These are phyloP conservation scores for Hormaphis cornu DNA, from an alignment of 1,140 invertebrate genomes.

Conservation along the genomic window DNA sequence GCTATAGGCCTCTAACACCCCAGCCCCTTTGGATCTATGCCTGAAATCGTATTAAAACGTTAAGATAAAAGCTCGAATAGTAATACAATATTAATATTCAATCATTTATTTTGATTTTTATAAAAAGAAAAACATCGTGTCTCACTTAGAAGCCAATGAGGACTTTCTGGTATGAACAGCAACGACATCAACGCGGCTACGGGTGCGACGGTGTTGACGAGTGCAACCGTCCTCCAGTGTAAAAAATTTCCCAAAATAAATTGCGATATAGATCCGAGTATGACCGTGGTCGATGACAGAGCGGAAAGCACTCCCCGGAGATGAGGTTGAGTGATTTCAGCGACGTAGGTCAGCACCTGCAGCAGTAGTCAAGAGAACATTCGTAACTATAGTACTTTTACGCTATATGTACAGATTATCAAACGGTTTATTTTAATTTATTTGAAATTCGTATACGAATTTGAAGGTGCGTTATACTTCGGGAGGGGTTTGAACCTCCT, in stretches of 20 bases:
- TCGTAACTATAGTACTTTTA: not conserved
- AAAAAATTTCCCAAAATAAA: conserved; percentile 53
- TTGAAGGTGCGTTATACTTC: no score
- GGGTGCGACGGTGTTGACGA: conserved; percentile 57
- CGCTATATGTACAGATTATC: not conserved
- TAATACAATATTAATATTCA: not conserved
- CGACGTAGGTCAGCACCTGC: conserved; percentile 66
- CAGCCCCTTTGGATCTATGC: no score
- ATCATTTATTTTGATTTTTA: not conserved
- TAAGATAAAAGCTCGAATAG: not conserved
- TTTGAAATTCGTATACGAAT: not conserved
- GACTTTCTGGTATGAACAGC: conserved; percentile 64
- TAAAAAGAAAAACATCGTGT: not conserved
- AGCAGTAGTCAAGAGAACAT: conserved; percentile 48
- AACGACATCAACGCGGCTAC: conserved; percentile 54
- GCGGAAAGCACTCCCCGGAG: conserved; percentile 62
- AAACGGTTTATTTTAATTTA: no score
- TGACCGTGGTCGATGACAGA: conserved; percentile 60
- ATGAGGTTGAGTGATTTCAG: conserved; percentile 67
- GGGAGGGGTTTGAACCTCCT: no score
- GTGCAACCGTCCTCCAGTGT: conserved; percentile 57
- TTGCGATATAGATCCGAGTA: conserved; percentile 58
- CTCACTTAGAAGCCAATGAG: conserved; percentile 57
- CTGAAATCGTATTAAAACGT: not conserved
- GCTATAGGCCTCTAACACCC: no score